Conservation (phyloP, 35 echinoderm and acorn worm genomes). For the Acanthaster planci region DNA sequence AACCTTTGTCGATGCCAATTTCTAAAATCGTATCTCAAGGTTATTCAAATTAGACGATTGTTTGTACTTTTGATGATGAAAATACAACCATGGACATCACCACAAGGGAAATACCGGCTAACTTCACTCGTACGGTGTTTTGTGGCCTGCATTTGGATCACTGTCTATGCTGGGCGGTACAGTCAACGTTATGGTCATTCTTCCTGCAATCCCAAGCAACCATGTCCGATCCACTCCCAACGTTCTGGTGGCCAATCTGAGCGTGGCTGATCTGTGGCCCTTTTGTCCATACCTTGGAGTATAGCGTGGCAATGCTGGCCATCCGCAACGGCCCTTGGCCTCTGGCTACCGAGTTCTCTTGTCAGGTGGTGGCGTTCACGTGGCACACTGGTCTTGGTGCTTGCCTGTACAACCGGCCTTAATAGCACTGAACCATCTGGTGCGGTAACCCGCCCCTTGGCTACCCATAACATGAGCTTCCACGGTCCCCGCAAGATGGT, state of each 20-base stretch:
- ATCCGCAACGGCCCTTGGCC: conserved; percentile 59
- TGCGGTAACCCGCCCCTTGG: conserved; percentile 42
- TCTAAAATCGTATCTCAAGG: too few relatives aligned
- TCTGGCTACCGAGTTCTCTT: conserved; percentile 50
- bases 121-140: conserved; percentile 44
- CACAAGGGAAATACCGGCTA: background rate
- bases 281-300: conserved; percentile 63
- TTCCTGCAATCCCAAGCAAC: conserved; percentile 36
- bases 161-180: conserved; percentile 64
- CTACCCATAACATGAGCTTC: conserved; percentile 43
- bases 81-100: background rate
- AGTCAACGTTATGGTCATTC: conserved; percentile 69
- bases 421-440: conserved; percentile 46
- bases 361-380: conserved; percentile 49
- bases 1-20: too few relatives aligned
- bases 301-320: conserved; percentile 56
- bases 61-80: too few relatives aligned
- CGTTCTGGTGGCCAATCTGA: conserved; percentile 71
- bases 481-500: conserved; percentile 30
- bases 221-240: conserved; percentile 74
- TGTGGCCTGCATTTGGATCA: conserved; percentile 36
- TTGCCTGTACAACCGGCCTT: conserved; percentile 65
- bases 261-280: conserved; percentile 73
- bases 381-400: conserved; percentile 53
- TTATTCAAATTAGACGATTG: too few relatives aligned